These are phyloP conservation scores for Nycteola revayana DNA, from an alignment of 2,888 invertebrate species.

Conservation along the genomic window DNA sequence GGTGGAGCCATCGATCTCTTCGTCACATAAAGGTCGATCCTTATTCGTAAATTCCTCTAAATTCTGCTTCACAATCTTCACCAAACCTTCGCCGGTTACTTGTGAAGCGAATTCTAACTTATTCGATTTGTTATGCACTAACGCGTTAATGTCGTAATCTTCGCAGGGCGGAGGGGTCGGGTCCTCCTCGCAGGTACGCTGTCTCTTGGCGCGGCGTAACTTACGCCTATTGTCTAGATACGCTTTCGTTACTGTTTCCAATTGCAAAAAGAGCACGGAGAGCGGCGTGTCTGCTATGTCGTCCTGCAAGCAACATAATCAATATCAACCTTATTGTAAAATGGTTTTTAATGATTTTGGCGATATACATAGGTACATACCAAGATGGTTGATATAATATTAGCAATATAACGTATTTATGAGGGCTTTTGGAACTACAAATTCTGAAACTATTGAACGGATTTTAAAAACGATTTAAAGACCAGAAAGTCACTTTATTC, in stretches of 20 bases:
- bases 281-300: slow-evolving; percentile 71
- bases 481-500: no score
- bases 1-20: slow-evolving; percentile 60
- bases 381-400: no score
- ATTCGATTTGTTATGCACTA: slow-evolving; percentile 52
- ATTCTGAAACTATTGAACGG: no score
- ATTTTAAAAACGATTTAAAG: no score
- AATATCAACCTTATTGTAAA: no score
- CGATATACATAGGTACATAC: no score
- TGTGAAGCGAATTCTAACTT: slow-evolving; percentile 48
- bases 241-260: slow-evolving; percentile 65
- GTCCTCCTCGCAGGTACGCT: slow-evolving; percentile 57
- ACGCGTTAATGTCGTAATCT: slow-evolving; percentile 49
- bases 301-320: slow-evolving; percentile 55
- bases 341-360: no score
- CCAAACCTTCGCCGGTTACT: slow-evolving; percentile 50
- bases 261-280: slow-evolving; percentile 66
- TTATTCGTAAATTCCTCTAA: slow-evolving; percentile 45
- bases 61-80: slow-evolving; percentile 59
- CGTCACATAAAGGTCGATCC: slow-evolving; percentile 45
- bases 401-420: no score
- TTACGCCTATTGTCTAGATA: slow-evolving; percentile 63
- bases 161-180: slow-evolving; percentile 22
- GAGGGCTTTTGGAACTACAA: no score
- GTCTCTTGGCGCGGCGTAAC: slow-evolving; percentile 59